These are phyloP conservation scores for Lutjanus campechanus DNA, from an alignment of 2,797 vertebrate genomes.

Conservation along the genomic window DNA sequence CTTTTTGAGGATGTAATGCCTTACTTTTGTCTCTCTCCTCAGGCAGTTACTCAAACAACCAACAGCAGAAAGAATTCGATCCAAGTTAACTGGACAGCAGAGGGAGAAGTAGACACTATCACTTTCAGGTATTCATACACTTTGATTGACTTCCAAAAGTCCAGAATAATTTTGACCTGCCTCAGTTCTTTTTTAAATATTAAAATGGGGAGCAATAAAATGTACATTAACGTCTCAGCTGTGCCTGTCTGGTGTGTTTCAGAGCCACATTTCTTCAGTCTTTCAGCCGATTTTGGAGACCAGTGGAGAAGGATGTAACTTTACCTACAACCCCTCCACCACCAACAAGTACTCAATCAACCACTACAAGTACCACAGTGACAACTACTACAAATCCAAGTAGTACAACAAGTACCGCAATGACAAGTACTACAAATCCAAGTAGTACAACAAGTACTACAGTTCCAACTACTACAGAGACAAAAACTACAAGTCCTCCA, in stretches of 20 bases:
- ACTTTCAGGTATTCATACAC: slow-evolving; percentile 62
- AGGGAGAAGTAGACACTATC: fast-evolving
- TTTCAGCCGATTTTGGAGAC: fast-evolving
- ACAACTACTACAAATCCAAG: background rate
- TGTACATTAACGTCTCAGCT: background rate
- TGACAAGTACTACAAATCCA: background rate
- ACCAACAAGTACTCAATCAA: background rate
- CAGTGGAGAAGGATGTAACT: background rate
- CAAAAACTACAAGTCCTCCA: no score
- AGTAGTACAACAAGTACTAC: background rate
- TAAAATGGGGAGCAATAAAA: background rate
- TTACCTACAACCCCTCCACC: background rate
- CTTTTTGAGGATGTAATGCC: background rate
- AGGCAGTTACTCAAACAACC: slow-evolving; percentile 56
- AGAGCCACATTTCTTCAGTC: slow-evolving; percentile 42
- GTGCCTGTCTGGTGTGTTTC: slow-evolving; percentile 30
- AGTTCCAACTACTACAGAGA: background rate
- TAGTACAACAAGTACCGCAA: background rate
- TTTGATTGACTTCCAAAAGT: background rate
- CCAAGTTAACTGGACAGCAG: slow-evolving; percentile 47
- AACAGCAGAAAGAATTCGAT: fast-evolving
- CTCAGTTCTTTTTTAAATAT: background rate
- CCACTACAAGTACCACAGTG: background rate
- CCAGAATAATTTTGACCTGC: background rate
- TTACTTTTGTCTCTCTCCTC: slow-evolving; percentile 1